Percentiles rank a stretch among this genome's conserved stretches.
Evolutionary conservation across 2,797 vertebrate genomes (phyloP).

Genomic region (Choloepus didactylus): DNA sequence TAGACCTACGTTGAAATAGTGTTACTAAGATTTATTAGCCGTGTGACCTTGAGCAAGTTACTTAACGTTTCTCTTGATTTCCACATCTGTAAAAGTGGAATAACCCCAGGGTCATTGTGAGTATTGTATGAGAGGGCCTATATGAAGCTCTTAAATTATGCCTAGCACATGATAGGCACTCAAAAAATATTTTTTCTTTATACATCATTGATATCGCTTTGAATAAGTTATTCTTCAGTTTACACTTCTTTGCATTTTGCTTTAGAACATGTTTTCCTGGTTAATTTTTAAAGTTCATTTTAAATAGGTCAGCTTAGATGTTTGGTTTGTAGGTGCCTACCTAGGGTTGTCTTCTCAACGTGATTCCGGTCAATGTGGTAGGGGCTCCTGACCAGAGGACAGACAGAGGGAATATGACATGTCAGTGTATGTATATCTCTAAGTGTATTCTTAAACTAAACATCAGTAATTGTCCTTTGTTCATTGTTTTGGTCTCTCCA

Average conservation of each 20-base stretch:
- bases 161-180: neutral
- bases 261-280: constrained; percentile 11
- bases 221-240: constrained; percentile 7
- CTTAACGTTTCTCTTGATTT: constrained; percentile 47
- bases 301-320: constrained; percentile 25
- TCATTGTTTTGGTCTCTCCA: neutral
- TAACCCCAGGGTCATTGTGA: neutral
- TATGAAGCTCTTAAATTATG: constrained; percentile 9
- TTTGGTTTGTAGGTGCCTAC: neutral
- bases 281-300: constrained; percentile 25
- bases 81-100: neutral
- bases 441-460: constrained; percentile 51
- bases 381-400: neutral
- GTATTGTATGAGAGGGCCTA: neutral
- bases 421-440: neutral
- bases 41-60: constrained; percentile 30
- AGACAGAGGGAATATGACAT: constrained; percentile 33
- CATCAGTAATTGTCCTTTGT: neutral
- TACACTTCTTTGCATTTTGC: constrained; percentile 3
- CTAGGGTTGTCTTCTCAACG: neutral
- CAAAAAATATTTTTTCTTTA: neutral
- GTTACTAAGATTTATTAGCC: constrained; percentile 14
- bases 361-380: neutral
- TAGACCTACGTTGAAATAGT: neutral
- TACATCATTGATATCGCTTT: neutral